Base-by-base conservation (phyloP, 2,113 vertebrate genomes). In the Pedetes capensis region DNA sequence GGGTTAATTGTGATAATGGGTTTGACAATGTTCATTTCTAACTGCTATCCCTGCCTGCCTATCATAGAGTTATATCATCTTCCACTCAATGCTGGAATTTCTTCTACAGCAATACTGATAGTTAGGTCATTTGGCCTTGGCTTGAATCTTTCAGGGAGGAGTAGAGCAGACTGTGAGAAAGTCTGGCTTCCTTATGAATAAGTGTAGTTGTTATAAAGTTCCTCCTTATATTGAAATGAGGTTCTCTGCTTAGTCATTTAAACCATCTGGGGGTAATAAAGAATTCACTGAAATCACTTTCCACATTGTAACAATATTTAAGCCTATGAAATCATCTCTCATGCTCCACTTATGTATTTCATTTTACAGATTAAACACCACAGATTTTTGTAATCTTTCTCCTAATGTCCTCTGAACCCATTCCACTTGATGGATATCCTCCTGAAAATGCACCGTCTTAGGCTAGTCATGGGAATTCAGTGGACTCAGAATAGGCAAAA, bases 161-260 rank as follows among this genome's bases (percentile, higher is more conserved):
- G 71, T 87, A 37, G 74, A 53, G 32, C 44, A 86, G 39, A 53
- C 42, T 83, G 29, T 66, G 61, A 63, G 53, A 49, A 95, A 94
- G 74, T 63, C 8, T 51, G n/a, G 76, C 69, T 92, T 96, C 61
- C 55, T 90, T 91, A 85, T 91, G 72, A 95, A 44, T 84, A 92
- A 89, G 51, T 17, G 78, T 71, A 59, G 64, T 64, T 88, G 22
- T 95, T 89, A 64, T 57, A 57, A 84, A 89, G 44, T 89, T 80
- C 64, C 42, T 44, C 39, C 63, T 83, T 83, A 39, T 44, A 84
- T 22, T 74, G 39, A 92, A 92, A 23, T 57, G n/a, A 88, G 16
- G 18, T 74, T 66, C 3, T 6, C 51, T 6, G 69, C 42, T 74
- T 39, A 49, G 47, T 61, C 29, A 82, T 79, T 93, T 42, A 86